Percentiles rank a stretch among this genome's conserved stretches.
phyloP scores from a whole-genome alignment of 1,140 invertebrate genomes.

The Stegodyphus dumicola region DNA sequence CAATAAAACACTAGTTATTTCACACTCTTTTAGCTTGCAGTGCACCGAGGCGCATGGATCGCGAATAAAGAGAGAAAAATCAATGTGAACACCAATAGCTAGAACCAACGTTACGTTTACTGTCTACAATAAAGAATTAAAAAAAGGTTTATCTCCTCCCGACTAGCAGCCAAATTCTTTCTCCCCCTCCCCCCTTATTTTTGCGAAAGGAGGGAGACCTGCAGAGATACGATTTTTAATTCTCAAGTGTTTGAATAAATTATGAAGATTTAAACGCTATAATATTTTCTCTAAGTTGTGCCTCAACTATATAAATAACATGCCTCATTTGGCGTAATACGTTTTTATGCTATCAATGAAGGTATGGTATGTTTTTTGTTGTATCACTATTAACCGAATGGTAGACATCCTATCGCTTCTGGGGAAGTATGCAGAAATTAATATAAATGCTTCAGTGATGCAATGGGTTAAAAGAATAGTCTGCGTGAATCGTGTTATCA shows the following conservation, averaged over 20 bases:
- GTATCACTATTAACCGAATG: no score
- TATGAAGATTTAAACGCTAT: slow-evolving; percentile 35
- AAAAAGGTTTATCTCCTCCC: background rate
- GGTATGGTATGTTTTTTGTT: no score
- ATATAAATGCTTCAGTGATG: no score
- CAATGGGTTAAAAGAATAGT: no score
- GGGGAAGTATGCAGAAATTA: no score
- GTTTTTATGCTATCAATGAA: no score
- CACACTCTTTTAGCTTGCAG: slow-evolving; percentile 53
- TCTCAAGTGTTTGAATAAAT: slow-evolving; percentile 27
- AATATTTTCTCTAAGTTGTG: background rate
- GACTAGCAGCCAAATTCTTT: slow-evolving; percentile 9
- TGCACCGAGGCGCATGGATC: slow-evolving; percentile 11
- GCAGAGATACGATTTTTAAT: slow-evolving; percentile 1
- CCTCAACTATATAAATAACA: no score
- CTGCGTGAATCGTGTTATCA: no score
- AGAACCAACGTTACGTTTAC: background rate
- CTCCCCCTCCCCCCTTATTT: background rate
- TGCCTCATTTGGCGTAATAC: no score
- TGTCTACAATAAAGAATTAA: background rate
- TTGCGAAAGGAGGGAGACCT: no score
- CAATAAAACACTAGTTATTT: slow-evolving; percentile 60
- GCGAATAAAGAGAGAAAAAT: slow-evolving; percentile 47
- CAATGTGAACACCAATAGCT: slow-evolving; percentile 1
- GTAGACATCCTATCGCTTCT: no score